A percentile compares a stretch with the other conserved stretches of the same genome.
These are phyloP conservation scores for Platyrinchus mystaceus DNA, from an alignment of 2,797 vertebrate species.

Conservation along the genomic window DNA sequence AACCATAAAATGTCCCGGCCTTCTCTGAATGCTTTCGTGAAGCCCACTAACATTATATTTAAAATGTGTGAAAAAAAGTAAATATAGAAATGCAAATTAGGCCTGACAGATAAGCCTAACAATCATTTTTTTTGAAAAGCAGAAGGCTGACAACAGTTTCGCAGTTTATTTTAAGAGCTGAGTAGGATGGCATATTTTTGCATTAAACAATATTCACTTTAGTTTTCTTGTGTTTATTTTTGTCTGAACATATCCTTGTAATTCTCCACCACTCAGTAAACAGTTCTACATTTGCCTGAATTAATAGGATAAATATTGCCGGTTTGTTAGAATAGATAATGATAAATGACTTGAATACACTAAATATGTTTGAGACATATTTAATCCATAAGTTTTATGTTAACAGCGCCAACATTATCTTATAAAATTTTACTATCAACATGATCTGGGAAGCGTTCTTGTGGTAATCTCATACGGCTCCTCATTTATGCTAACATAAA, in stretches of 20 bases:
- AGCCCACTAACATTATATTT: not conserved
- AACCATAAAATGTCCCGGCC: not conserved
- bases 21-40: not conserved
- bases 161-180: slow-evolving; percentile 37
- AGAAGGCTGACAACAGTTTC: not conserved
- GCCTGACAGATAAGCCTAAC: slow-evolving; percentile 18
- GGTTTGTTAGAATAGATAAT: slow-evolving; percentile 18
- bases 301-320: slow-evolving; percentile 17
- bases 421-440: slow-evolving; percentile 10
- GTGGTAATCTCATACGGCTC: not conserved
- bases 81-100: slow-evolving; percentile 39
- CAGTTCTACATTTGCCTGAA: not conserved
- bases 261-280: not conserved
- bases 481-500: not conserved
- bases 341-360: slow-evolving; percentile 15
- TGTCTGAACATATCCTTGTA: not conserved
- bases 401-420: not conserved
- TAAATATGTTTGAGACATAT: slow-evolving; percentile 11
- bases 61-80: slow-evolving; percentile 9
- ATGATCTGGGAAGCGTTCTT: not conserved
- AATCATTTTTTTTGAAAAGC: not conserved
- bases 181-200: slow-evolving; percentile 35
- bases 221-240: slow-evolving; percentile 24
- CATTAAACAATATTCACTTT: slow-evolving; percentile 33
- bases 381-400: slow-evolving; percentile 35